Conservation (phyloP, 2,797 vertebrate genomes). For the Loris lydekkerianus region DNA sequence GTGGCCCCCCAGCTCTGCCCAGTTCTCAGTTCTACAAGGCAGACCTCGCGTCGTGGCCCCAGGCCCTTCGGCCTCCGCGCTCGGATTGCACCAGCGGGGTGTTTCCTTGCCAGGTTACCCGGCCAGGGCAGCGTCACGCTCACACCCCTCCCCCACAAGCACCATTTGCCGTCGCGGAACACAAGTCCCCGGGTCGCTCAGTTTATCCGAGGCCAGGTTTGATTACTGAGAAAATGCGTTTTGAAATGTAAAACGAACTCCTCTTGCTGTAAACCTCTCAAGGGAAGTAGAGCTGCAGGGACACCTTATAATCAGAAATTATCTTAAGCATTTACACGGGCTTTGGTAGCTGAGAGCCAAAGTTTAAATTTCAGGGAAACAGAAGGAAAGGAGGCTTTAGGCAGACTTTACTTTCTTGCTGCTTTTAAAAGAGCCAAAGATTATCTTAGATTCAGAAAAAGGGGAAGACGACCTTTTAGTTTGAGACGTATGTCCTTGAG, state of each 20-base stretch:
- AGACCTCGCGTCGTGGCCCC: conserved; percentile 10
- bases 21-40: conserved; percentile 1
- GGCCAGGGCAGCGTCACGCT: neutral
- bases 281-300: conserved; percentile 16
- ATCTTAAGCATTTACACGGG: neutral
- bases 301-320: conserved; percentile 49
- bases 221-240: conserved; percentile 1
- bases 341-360: neutral
- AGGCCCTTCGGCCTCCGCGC: neutral
- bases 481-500: neutral
- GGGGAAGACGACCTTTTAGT: neutral
- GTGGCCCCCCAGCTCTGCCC: too few relatives aligned
- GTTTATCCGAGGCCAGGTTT: neutral
- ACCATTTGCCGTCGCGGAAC: too few relatives aligned
- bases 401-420: neutral
- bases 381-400: neutral
- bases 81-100: neutral
- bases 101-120: conserved; percentile 24
- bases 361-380: conserved; percentile 27
- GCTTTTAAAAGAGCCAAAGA: neutral
- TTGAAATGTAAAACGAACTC: neutral
- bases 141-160: neutral
- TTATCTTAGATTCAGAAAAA: neutral
- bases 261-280: neutral
- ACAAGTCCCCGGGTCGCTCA: too few relatives aligned